A percentile compares a stretch with the other conserved stretches of the same genome.
These are phyloP conservation scores for Cerastoderma edule DNA, from an alignment of 2,888 invertebrate species.

Conservation along the genomic window DNA sequence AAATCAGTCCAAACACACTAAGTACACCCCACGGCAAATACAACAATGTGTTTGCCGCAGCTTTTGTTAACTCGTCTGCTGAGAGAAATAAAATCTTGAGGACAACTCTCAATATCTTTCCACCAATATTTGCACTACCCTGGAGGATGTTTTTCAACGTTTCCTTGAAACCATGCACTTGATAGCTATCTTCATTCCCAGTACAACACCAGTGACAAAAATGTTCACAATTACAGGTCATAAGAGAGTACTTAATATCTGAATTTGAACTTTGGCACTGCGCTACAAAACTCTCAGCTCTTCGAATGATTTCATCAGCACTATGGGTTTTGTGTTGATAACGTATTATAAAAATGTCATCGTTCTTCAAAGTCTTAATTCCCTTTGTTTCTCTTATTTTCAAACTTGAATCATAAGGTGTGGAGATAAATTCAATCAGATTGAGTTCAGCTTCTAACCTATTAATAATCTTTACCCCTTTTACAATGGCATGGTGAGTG, in stretches of 20 bases:
- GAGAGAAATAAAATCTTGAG: constrained; percentile 13
- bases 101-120: constrained; percentile 27
- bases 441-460: constrained; percentile 19
- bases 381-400: constrained; percentile 37
- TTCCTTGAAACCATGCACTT: constrained; percentile 13
- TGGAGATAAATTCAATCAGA: constrained; percentile 37
- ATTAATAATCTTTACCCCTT: constrained; percentile 15
- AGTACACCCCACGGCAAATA: constrained; percentile 29
- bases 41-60: background rate
- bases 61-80: constrained; percentile 30
- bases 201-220: constrained; percentile 46
- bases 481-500: constrained; percentile 49
- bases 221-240: constrained; percentile 43
- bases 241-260: constrained; percentile 6
- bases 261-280: background rate
- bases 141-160: constrained; percentile 7
- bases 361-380: constrained; percentile 15
- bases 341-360: constrained; percentile 40
- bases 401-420: constrained; percentile 32
- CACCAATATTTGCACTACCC: constrained; percentile 13
- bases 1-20: constrained; percentile 8
- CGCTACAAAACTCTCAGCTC: constrained; percentile 26
- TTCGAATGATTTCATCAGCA: constrained; percentile 26
- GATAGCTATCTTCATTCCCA: constrained; percentile 35
- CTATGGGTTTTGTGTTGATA: constrained; percentile 28